Evolutionary conservation across 2,888 invertebrate genomes (phyloP), one percentile per base, ranked within the genome.

Genomic region (Andrena marginata): DNA sequence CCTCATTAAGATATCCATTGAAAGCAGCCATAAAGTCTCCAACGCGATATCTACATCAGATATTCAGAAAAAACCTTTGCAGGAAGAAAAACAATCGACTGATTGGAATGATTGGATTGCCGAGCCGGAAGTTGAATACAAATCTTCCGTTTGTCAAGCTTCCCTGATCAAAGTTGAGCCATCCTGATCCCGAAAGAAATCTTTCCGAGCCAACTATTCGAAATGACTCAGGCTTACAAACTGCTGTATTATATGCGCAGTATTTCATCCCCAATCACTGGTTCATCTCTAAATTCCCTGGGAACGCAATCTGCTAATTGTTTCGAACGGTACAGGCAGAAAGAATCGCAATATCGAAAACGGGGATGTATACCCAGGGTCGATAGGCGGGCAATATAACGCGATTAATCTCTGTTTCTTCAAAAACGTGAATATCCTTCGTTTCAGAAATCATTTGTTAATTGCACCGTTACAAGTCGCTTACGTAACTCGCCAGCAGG

Each of bases 81-180:
- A 10, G 20, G 1, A 60, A 48, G 23, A 13, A 2, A 71, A 71
- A 63, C 31, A 23, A 71, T 54, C 49, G 23, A 5, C 31, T 51
- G 23, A 71, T 63, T 63, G 56, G 23, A 8, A 20, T 63, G 23
- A 71, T 71, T 63, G 56, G 56, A 56, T 56, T 56, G 26, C 56
- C 10, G 23, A 2, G 20, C 51, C n/a, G 51, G 56, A 23, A 56
- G 20, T 56, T 8, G 62, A 60, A 48, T 59, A 35, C 10, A 10
- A 54, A 59, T 48, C 42, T 0, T 48, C 42, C 5, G 26, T 29
- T 23, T 42, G 16, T 42, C 42, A 42, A 42, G 42, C 42, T 42
- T 42, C 5, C 42, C 42, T 4, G 1, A 42, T 16, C 42, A 42
- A 13, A 42, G 42, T 42, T 42, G 16, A 42, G 42, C 31, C 16